A percentile compares a stretch with the other conserved stretches of the same genome.
These are phyloP conservation scores for Diaprepes abbreviatus DNA, from an alignment of 2,888 invertebrate species.

Conservation along the genomic window DNA sequence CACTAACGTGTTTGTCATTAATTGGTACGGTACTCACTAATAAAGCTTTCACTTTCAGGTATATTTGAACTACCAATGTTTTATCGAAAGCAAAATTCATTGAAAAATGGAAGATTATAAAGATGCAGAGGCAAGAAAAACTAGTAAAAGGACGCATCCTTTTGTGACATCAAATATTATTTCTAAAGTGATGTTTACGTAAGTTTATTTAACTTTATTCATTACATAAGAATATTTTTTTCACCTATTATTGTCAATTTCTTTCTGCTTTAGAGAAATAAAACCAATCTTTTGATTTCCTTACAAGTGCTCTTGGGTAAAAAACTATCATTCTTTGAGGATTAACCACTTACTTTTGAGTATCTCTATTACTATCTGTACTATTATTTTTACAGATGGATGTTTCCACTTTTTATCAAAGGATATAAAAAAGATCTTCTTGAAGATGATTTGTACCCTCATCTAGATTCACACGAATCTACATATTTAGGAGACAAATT, in stretches of 20 bases:
- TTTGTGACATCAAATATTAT: constrained; percentile 51
- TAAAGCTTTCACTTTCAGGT: not conserved
- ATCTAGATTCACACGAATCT: constrained; percentile 67
- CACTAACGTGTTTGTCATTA: too few relatives aligned
- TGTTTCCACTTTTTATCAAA: constrained; percentile 67
- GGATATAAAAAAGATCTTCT: constrained; percentile 68
- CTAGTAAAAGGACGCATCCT: constrained; percentile 51
- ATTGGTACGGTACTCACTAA: not conserved
- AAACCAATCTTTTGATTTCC: too few relatives aligned
- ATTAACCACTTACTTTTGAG: too few relatives aligned
- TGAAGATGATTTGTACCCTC: constrained; percentile 68
- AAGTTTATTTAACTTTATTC: constrained; percentile 29
- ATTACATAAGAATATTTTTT: not conserved
- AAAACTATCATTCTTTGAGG: too few relatives aligned
- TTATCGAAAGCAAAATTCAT: not conserved
- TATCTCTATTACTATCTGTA: too few relatives aligned
- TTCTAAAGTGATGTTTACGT: constrained; percentile 55
- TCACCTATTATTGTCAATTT: too few relatives aligned
- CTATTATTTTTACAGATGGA: too few relatives aligned
- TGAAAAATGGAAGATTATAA: constrained; percentile 33
- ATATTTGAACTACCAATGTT: not conserved
- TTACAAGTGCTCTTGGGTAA: too few relatives aligned
- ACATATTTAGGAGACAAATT: constrained; percentile 64
- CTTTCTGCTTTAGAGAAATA: too few relatives aligned
- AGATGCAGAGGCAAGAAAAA: constrained; percentile 32